phyloP scores from a whole-genome alignment of 2,113 vertebrate species.

The Pristiophorus japonicus region DNA sequence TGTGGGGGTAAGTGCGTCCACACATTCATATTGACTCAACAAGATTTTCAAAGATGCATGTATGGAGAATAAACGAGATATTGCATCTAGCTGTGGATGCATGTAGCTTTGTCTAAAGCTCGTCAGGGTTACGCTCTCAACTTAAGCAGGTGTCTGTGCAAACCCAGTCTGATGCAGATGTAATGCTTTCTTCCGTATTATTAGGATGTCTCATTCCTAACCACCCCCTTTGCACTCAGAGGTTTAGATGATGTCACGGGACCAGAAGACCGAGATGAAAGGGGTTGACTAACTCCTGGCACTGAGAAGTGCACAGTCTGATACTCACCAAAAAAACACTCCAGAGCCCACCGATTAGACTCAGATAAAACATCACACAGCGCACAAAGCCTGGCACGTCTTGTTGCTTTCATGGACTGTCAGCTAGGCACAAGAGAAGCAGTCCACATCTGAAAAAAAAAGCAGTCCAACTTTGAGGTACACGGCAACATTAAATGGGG shows the following conservation, averaged over 20 bases:
- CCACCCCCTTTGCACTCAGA: slow-evolving; percentile 20
- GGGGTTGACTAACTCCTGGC: slow-evolving; percentile 20
- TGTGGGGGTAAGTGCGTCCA: no score
- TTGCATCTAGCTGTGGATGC: background rate
- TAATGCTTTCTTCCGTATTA: slow-evolving; percentile 30
- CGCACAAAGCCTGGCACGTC: background rate
- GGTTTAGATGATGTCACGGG: slow-evolving; percentile 37
- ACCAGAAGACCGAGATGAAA: slow-evolving; percentile 33
- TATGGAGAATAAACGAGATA: background rate
- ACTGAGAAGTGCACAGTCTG: slow-evolving; percentile 19
- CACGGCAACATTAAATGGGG: background rate
- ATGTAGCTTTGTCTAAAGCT: background rate
- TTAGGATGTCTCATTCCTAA: slow-evolving; percentile 24
- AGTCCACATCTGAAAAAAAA: background rate
- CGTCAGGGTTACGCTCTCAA: background rate
- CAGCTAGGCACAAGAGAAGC: background rate
- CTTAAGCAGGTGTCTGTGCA: slow-evolving; percentile 8
- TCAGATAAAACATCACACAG: slow-evolving; percentile 1
- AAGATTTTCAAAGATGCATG: no score
- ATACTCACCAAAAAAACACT: background rate
- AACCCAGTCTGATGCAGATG: slow-evolving; percentile 12
- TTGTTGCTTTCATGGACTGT: background rate
- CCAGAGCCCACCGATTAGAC: background rate
- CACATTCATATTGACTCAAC: no score
- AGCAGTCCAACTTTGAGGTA: background rate